phyloP scores from a whole-genome alignment of 2,113 vertebrate genomes.

The Hypocryptadius cinnamomeus region DNA sequence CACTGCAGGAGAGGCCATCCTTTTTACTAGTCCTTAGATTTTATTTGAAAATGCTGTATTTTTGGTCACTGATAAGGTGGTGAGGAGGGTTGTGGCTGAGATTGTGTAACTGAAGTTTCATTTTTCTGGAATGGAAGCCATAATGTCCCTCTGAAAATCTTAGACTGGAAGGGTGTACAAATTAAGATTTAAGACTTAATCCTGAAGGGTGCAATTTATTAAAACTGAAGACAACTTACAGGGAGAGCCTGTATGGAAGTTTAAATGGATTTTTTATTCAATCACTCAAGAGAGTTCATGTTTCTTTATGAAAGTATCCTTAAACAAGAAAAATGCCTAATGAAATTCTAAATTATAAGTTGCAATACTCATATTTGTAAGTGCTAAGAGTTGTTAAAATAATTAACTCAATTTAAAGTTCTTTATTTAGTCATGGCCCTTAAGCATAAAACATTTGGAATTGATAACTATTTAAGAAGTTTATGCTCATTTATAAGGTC shows the following conservation, averaged over 20 bases:
- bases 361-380: background rate
- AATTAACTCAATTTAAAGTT: background rate
- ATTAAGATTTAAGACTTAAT: background rate
- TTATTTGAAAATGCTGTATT: background rate
- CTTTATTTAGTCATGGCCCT: background rate
- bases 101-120: background rate
- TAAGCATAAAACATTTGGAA: background rate
- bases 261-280: background rate
- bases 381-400: background rate
- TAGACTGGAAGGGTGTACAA: background rate
- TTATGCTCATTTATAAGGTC: background rate
- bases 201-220: background rate
- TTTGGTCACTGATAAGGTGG: background rate
- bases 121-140: background rate
- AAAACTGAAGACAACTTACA: background rate
- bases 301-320: background rate
- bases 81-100: background rate
- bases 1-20: background rate
- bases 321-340: background rate
- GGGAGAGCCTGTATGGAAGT: background rate
- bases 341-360: background rate
- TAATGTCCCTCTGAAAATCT: background rate
- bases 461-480: background rate
- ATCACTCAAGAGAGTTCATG: background rate
- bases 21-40: background rate